phyloP scores from a whole-genome alignment of 2,113 vertebrate genomes.

The Rhabdornis inornatus region DNA sequence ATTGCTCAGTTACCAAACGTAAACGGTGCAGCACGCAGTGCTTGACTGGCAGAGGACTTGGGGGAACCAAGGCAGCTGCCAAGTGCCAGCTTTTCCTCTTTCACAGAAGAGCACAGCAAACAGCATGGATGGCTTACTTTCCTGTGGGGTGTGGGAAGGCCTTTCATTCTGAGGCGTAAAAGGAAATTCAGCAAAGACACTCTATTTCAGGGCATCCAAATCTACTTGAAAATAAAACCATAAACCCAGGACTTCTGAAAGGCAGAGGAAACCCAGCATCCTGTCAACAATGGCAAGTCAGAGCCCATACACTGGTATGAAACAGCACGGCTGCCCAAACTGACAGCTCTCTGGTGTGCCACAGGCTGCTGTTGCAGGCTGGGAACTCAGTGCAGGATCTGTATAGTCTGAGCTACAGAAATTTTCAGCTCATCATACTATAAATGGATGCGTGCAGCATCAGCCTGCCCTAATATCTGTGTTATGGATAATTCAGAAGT shows the following conservation, averaged over 20 bases:
- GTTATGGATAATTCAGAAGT: neutral
- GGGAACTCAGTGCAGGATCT: neutral
- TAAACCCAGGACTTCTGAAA: neutral
- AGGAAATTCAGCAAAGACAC: neutral
- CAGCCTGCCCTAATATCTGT: neutral
- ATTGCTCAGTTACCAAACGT: slow-evolving; percentile 26
- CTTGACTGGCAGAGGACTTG: neutral
- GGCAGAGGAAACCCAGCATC: neutral
- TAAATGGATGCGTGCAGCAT: neutral
- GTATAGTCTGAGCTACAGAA: neutral
- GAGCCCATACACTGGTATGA: accelerated
- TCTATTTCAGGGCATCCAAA: neutral
- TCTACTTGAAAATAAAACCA: neutral
- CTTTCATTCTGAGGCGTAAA: neutral
- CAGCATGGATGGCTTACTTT: neutral
- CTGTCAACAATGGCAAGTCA: neutral
- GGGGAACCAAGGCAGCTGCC: neutral
- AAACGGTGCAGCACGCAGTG: neutral
- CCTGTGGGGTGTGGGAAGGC: neutral
- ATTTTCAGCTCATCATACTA: neutral
- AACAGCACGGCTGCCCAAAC: neutral
- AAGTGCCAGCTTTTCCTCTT: neutral
- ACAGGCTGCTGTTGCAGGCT: neutral
- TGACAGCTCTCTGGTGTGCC: neutral
- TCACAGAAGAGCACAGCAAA: neutral